Evolutionary conservation across 2,888 invertebrate species (phyloP).

Genomic region (Aspidiotus rigidus): DNA sequence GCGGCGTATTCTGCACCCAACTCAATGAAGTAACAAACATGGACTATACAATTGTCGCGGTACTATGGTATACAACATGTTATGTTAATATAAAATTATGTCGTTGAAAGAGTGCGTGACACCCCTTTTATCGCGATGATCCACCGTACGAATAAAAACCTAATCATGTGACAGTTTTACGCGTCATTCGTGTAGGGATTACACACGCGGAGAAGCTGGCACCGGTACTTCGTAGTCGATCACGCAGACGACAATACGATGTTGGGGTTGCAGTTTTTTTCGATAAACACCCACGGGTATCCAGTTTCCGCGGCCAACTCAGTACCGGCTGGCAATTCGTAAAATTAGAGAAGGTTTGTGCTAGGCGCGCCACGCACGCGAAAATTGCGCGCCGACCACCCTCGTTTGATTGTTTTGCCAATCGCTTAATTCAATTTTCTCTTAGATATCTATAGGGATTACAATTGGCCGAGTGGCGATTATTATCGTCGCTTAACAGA

Average conservation of each 20-base stretch:
- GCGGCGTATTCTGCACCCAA: too few species aligned
- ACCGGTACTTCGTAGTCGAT: too few species aligned
- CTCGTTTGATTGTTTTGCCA: background rate
- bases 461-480: too few species aligned
- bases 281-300: constrained; percentile 25
- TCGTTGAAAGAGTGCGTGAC: constrained; percentile 22
- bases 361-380: background rate
- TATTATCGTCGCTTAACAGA: too few species aligned
- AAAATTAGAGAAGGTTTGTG: background rate
- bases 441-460: background rate
- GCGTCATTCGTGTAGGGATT: constrained; percentile 12
- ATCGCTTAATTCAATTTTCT: constrained; percentile 1
- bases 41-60: too few species aligned
- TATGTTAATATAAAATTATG: constrained; percentile 26
- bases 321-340: background rate
- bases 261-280: background rate
- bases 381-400: background rate
- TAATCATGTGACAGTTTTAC: constrained; percentile 26
- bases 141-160: constrained; percentile 9
- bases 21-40: too few species aligned
- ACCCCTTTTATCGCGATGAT: constrained; percentile 16
- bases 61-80: background rate
- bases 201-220: background rate
- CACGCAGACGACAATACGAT: too few species aligned
- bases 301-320: constrained; percentile 20